A percentile compares a stretch with the other conserved stretches of the same genome.
Evolutionary conservation across 2,113 vertebrate species (phyloP).

Genomic region (Dasyornis broadbenti): DNA sequence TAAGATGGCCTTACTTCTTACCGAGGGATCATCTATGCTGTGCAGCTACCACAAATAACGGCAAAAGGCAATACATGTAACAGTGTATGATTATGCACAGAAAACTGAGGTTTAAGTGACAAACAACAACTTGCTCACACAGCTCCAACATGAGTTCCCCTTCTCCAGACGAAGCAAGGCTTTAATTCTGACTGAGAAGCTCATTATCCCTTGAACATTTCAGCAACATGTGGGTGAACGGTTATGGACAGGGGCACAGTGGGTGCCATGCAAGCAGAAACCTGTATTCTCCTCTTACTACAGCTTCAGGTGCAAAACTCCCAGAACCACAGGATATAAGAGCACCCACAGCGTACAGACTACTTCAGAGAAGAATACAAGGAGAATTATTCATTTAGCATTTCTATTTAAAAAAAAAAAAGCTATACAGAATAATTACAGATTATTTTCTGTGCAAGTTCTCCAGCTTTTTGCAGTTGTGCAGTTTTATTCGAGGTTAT

Average conservation of each 20-base stretch:
- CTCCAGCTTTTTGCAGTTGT: not conserved
- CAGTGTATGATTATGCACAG: not conserved
- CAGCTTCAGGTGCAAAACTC: not conserved
- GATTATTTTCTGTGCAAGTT: not conserved
- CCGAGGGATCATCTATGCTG: not conserved
- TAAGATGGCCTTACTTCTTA: not conserved
- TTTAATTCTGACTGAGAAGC: not conserved
- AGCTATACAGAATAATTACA: not conserved
- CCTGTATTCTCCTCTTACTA: not conserved
- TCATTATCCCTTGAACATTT: not conserved
- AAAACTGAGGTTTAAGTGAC: not conserved
- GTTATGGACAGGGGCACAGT: not conserved
- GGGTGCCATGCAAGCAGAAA: not conserved
- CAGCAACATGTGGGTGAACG: not conserved
- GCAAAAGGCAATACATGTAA: not conserved
- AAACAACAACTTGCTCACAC: not conserved
- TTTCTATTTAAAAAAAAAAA: not conserved
- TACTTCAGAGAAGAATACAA: not conserved
- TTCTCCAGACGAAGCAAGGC: not conserved
- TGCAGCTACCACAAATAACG: not conserved
- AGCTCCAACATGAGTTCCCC: rapidly evolving
- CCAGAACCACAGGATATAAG: not conserved
- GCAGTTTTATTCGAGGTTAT: not conserved
- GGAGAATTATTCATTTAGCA: not conserved
- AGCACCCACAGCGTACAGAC: not conserved